phyloP scores from a whole-genome alignment of 2,797 vertebrate species.

The Enteromius afrohamiltoni region DNA sequence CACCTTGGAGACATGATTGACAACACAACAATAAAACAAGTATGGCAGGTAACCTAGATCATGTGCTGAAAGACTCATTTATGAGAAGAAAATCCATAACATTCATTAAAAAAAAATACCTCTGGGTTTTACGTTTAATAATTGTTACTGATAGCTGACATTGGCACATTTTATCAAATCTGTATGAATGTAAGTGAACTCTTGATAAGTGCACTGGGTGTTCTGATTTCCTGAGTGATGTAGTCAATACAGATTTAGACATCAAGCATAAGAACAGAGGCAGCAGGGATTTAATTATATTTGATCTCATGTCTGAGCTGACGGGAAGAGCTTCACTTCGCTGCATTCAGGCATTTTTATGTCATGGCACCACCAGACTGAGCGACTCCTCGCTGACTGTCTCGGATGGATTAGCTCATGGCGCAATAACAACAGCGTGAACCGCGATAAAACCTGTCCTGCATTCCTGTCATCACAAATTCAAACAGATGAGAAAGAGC shows the following conservation, averaged over 20 bases:
- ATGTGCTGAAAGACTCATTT: constrained; percentile 7
- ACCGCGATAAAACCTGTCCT: constrained; percentile 52
- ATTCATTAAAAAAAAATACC: neutral
- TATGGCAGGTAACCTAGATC: constrained; percentile 13
- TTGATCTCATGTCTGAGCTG: constrained; percentile 47
- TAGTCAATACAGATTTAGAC: constrained; percentile 24
- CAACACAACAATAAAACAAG: constrained; percentile 41
- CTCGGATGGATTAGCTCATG: constrained; percentile 49
- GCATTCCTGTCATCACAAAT: constrained; percentile 59
- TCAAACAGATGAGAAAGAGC: constrained; percentile 50
- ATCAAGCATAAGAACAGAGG: constrained; percentile 27
- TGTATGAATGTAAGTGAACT: neutral
- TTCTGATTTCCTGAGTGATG: neutral
- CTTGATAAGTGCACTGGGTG: neutral
- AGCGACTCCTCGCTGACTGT: constrained; percentile 48
- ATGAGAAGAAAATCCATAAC: neutral
- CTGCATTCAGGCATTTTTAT: constrained; percentile 58
- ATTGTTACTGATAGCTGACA: neutral
- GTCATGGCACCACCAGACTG: constrained; percentile 56
- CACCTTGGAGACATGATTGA: constrained; percentile 23
- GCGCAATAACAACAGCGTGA: constrained; percentile 52
- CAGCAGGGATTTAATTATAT: constrained; percentile 28
- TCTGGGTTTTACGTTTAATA: neutral
- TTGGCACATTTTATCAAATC: neutral
- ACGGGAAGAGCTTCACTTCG: constrained; percentile 43